These are phyloP conservation scores for Heteromurus nitidus DNA, from an alignment of 2,888 invertebrate genomes.

Conservation along the genomic window DNA sequence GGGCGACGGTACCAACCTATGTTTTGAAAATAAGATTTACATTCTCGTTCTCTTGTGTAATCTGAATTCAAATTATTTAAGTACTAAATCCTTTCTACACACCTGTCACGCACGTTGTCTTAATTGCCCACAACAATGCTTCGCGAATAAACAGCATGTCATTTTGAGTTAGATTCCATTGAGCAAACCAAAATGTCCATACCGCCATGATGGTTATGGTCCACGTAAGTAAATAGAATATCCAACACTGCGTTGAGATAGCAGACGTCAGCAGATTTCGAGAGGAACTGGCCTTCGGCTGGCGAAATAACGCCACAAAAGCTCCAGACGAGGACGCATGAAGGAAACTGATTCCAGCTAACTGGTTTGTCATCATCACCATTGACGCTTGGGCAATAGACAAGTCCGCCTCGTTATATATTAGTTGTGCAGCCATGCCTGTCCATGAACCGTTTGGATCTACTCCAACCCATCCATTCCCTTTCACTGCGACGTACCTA, in stretches of 20 bases:
- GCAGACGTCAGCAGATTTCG: constrained; percentile 23
- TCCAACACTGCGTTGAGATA: constrained; percentile 33
- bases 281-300: constrained; percentile 31
- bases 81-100: background rate
- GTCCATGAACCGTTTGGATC: constrained; percentile 52
- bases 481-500: constrained; percentile 44
- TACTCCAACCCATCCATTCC: constrained; percentile 48
- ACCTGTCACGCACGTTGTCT: background rate
- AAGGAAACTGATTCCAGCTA: constrained; percentile 50
- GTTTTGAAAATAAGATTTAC: no score
- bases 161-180: background rate
- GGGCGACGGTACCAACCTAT: constrained; percentile 49
- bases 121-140: background rate
- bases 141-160: constrained; percentile 7
- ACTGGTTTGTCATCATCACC: constrained; percentile 42
- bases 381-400: constrained; percentile 51
- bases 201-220: background rate
- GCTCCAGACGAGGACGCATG: constrained; percentile 29
- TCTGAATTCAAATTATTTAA: background rate
- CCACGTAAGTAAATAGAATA: constrained; percentile 24
- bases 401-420: constrained; percentile 44
- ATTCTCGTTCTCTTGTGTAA: no score
- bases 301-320: constrained; percentile 56
- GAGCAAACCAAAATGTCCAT: no score
- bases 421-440: constrained; percentile 46